phyloP scores from a whole-genome alignment of 2,113 vertebrate genomes.

The Sialia sialis region DNA sequence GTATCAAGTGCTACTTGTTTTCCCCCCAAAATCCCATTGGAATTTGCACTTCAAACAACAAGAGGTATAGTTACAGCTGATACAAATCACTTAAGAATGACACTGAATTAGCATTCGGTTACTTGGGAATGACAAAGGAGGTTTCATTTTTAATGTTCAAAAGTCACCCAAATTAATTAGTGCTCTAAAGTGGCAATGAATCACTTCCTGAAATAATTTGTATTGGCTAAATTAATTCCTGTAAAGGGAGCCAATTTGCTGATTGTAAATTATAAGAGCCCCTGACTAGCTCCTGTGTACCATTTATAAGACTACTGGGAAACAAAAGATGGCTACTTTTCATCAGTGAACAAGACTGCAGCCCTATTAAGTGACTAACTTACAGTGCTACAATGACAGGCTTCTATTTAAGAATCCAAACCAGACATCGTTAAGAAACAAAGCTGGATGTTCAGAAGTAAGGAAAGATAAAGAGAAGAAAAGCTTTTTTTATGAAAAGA shows the following conservation, averaged over 20 bases:
- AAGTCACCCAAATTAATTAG: slow-evolving; percentile 59
- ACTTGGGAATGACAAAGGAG: slow-evolving; percentile 51
- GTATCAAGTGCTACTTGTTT: neutral
- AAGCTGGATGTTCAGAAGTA: neutral
- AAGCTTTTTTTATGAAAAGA: neutral
- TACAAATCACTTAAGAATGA: slow-evolving; percentile 13
- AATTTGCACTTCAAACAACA: neutral
- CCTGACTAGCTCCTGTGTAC: slow-evolving; percentile 5
- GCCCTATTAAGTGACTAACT: neutral
- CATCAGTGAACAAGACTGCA: slow-evolving; percentile 20
- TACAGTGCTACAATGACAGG: neutral
- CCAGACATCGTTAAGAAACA: neutral
- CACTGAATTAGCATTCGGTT: slow-evolving; percentile 11
- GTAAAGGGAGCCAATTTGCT: slow-evolving; percentile 49
- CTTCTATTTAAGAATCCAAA: slow-evolving; percentile 27
- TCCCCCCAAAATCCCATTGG: neutral
- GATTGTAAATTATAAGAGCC: slow-evolving; percentile 25
- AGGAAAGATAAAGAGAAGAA: neutral
- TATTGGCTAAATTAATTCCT: slow-evolving; percentile 58
- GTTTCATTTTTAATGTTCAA: slow-evolving; percentile 36
- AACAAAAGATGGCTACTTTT: slow-evolving; percentile 43
- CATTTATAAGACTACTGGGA: slow-evolving; percentile 38
- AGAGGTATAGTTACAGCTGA: neutral
- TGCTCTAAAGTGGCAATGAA: slow-evolving; percentile 34
- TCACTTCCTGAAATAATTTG: slow-evolving; percentile 57